Percentiles rank a stretch among this genome's conserved stretches.
Evolutionary conservation across 2,888 invertebrate species (phyloP).

Genomic region (Polia nebulosa): DNA sequence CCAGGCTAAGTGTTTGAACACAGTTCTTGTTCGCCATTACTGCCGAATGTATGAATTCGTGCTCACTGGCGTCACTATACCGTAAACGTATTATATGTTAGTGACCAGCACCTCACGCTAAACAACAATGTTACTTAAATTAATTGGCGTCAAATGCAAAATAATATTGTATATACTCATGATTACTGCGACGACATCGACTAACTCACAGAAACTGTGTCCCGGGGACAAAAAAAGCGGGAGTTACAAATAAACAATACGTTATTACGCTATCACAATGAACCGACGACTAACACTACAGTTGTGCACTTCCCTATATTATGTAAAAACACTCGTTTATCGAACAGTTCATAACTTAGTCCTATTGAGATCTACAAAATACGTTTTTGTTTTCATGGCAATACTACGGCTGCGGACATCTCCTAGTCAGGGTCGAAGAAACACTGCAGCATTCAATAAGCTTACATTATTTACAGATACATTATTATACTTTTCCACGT

Average conservation of each 20-base stretch:
- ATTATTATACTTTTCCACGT: conserved; percentile 3
- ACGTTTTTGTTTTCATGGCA: conserved; percentile 81
- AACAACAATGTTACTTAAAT: neutral
- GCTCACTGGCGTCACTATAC: neutral
- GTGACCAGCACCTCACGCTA: neutral
- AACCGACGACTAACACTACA: conserved; percentile 59
- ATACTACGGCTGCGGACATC: conserved; percentile 62
- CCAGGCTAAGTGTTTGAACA: conserved; percentile 51
- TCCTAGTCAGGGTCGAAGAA: conserved; percentile 28
- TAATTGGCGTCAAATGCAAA: neutral
- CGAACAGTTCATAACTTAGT: conserved; percentile 80
- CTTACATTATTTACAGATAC: conserved; percentile 29
- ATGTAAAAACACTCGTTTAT: conserved; percentile 61
- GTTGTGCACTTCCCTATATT: conserved; percentile 64
- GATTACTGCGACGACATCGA: conserved; percentile 2
- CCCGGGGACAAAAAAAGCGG: conserved; percentile 30
- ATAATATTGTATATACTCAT: neutral
- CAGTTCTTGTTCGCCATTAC: conserved; percentile 24
- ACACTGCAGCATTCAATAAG: conserved; percentile 5
- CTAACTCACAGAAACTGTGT: conserved; percentile 44
- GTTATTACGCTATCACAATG: conserved; percentile 79
- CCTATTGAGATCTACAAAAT: conserved; percentile 87
- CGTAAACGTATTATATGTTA: conserved; percentile 3
- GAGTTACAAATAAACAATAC: conserved; percentile 61
- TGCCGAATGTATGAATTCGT: neutral